Conservation (phyloP, 2,797 vertebrate species). For the Pseudotriccus pelzelni region DNA sequence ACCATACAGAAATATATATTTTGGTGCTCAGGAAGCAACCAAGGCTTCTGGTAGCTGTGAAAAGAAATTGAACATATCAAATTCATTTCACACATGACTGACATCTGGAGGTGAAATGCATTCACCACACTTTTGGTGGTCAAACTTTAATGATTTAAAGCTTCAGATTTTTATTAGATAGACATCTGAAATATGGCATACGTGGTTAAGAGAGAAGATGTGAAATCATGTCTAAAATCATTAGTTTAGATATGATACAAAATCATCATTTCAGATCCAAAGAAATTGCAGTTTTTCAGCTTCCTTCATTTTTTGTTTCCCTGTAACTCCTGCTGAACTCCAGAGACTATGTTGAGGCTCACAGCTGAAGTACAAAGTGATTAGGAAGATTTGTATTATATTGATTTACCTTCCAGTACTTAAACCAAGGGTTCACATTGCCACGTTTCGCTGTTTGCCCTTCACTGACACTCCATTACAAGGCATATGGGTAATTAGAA, state of each 20-base stretch:
- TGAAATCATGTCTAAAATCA: background rate
- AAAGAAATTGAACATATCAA: background rate
- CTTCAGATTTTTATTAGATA: background rate
- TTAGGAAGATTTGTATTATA: slow-evolving; percentile 21
- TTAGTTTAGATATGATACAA: background rate
- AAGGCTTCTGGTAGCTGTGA: background rate
- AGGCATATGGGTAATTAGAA: background rate
- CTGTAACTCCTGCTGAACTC: background rate
- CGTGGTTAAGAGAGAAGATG: background rate
- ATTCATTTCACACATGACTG: background rate
- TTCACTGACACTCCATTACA: slow-evolving; percentile 1
- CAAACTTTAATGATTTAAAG: background rate
- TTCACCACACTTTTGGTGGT: background rate
- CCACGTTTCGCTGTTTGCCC: background rate
- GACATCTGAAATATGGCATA: background rate
- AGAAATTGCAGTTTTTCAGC: background rate
- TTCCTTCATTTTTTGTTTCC: background rate
- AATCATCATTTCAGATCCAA: background rate
- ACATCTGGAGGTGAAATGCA: background rate
- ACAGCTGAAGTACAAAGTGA: background rate
- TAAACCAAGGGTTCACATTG: background rate
- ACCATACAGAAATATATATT: background rate
- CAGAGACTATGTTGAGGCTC: background rate
- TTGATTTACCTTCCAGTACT: slow-evolving; percentile 11
- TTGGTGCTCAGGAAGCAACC: background rate